Conservation (phyloP, 2,888 invertebrate species). For the Panzeria rudis region DNA sequence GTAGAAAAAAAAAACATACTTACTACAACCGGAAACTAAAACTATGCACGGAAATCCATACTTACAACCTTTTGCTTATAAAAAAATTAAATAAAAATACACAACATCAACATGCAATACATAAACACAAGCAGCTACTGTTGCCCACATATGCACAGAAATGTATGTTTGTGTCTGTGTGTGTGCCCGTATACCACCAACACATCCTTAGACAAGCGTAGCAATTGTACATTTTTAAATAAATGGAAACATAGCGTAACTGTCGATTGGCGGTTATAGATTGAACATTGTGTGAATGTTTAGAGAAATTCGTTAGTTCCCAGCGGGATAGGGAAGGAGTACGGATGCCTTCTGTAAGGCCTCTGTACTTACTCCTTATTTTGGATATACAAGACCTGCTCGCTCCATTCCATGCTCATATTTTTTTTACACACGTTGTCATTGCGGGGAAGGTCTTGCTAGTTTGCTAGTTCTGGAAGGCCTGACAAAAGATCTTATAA, state of each 20-base stretch:
- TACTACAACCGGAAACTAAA: conserved; percentile 64
- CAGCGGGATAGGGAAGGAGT: no score
- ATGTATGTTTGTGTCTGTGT: no score
- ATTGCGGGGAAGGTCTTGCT: no score
- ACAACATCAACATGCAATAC: conserved; percentile 8
- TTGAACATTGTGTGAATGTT: conserved; percentile 32
- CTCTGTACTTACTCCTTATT: no score
- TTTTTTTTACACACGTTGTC: no score
- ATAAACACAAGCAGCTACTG: not conserved
- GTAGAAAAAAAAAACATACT: not conserved
- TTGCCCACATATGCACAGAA: not conserved
- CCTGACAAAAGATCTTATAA: no score
- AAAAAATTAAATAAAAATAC: not conserved
- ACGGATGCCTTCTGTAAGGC: no score
- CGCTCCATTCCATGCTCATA: no score
- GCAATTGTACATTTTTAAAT: conserved; percentile 42
- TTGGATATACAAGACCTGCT: no score
- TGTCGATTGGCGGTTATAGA: conserved; percentile 56
- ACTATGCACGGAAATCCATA: conserved; percentile 66
- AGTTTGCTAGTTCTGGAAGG: no score
- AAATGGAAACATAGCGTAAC: conserved; percentile 40
- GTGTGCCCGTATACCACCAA: no score
- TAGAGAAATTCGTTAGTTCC: not conserved
- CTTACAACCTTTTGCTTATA: conserved; percentile 47
- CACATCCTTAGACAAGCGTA: not conserved